These are phyloP conservation scores for Sciurus carolinensis DNA, from an alignment of 2,797 vertebrate species.

Conservation along the genomic window DNA sequence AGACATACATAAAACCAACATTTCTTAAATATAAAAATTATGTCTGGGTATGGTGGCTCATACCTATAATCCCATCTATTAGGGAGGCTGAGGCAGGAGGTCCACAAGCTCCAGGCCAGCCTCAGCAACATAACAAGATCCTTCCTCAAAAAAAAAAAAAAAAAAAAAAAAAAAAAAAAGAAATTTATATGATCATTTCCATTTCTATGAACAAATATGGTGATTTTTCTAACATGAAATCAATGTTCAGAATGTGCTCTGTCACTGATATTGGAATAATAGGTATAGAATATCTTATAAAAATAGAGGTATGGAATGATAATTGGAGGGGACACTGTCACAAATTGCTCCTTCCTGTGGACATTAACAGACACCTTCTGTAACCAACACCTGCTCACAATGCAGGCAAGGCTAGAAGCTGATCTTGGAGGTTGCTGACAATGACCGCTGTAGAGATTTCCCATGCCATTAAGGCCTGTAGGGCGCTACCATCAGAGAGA, in stretches of 20 bases:
- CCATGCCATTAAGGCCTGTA: background rate
- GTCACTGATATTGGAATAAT: background rate
- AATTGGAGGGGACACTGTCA: background rate
- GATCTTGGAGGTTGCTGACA: background rate
- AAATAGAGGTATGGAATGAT: background rate
- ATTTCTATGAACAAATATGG: background rate
- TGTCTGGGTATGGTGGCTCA: no score
- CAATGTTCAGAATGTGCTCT: background rate
- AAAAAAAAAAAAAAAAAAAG: no score
- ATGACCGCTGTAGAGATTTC: background rate
- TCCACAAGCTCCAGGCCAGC: no score
- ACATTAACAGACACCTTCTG: background rate
- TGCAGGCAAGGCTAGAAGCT: background rate
- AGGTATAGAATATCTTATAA: background rate
- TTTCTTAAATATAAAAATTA: conserved; percentile 47
- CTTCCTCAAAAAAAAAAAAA: no score
- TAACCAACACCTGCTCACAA: background rate
- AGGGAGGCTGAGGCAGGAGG: no score
- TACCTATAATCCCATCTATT: no score
- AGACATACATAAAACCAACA: background rate
- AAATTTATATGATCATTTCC: background rate
- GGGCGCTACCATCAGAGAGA: background rate
- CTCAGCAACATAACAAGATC: no score
- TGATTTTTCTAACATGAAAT: conserved; percentile 25
- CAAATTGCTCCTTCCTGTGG: fast-evolving